These are phyloP conservation scores for Hyaena hyaena DNA, from an alignment of 2,113 vertebrate species.

Conservation along the genomic window DNA sequence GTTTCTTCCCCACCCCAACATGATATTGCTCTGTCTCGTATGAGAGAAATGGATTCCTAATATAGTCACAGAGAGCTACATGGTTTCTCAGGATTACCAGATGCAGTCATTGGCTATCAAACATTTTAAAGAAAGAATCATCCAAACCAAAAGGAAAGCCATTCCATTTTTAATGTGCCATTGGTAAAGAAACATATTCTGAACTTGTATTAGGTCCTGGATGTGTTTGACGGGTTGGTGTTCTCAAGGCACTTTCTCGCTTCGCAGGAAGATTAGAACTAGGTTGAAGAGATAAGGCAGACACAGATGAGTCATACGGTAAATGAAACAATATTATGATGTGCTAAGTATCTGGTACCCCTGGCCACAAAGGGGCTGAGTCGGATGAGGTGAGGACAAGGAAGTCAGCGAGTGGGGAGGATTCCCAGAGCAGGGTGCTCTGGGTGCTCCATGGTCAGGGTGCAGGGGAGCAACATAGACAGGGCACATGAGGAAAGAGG, in stretches of 20 bases:
- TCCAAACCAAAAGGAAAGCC: conserved; percentile 9
- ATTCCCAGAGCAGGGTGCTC: background rate
- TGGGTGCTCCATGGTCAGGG: background rate
- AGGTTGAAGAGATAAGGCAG: background rate
- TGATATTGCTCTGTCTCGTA: background rate
- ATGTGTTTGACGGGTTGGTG: background rate
- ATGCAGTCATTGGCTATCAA: background rate
- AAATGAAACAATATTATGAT: background rate
- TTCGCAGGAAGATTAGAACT: background rate
- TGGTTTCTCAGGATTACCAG: background rate
- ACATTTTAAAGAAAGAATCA: background rate
- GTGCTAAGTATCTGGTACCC: background rate
- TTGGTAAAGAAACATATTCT: background rate
- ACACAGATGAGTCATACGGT: background rate
- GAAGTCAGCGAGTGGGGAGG: background rate
- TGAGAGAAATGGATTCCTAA: background rate
- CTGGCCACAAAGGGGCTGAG: background rate
- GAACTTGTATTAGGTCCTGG: background rate
- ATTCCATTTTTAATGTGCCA: background rate
- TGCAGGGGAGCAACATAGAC: background rate
- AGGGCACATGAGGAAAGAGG: background rate
- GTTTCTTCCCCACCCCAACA: background rate
- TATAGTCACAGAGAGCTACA: background rate
- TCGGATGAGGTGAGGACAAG: background rate
- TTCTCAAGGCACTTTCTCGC: background rate